A percentile compares a stretch with the other conserved stretches of the same genome.
Conservation (phyloP, 2,113 vertebrate species). For the Taxidea taxus region DNA sequence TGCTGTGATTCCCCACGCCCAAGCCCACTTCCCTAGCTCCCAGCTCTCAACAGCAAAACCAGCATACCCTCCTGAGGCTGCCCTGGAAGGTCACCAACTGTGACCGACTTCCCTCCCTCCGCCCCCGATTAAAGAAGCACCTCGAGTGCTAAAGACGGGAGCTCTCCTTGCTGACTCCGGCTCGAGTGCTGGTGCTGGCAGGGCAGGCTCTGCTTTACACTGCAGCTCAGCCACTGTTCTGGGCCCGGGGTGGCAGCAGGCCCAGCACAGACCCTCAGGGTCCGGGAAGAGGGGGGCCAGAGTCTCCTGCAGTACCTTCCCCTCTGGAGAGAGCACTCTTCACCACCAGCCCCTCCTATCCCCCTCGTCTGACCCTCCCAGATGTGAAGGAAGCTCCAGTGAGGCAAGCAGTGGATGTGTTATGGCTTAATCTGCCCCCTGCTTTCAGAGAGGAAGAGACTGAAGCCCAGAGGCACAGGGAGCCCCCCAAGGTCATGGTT, state of each 20-base stretch:
- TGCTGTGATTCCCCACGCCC: background rate
- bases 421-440: background rate
- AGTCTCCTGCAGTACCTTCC: background rate
- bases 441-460: background rate
- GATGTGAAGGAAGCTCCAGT: background rate
- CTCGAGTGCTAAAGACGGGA: accelerated
- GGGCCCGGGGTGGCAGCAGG: background rate
- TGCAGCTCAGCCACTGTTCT: background rate
- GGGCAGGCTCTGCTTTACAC: background rate
- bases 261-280: background rate
- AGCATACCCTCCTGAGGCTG: background rate
- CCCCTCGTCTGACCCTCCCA: background rate
- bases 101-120: background rate
- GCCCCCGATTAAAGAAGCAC: background rate
- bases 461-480: background rate
- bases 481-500: background rate
- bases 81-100: background rate
- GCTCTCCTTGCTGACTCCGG: background rate
- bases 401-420: background rate
- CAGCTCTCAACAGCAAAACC: background rate
- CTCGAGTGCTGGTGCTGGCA: background rate
- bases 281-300: background rate
- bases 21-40: background rate
- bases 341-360: background rate
- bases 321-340: background rate